Base-by-base conservation (phyloP, 2,888 invertebrate species). In the Pinctada fucata region DNA sequence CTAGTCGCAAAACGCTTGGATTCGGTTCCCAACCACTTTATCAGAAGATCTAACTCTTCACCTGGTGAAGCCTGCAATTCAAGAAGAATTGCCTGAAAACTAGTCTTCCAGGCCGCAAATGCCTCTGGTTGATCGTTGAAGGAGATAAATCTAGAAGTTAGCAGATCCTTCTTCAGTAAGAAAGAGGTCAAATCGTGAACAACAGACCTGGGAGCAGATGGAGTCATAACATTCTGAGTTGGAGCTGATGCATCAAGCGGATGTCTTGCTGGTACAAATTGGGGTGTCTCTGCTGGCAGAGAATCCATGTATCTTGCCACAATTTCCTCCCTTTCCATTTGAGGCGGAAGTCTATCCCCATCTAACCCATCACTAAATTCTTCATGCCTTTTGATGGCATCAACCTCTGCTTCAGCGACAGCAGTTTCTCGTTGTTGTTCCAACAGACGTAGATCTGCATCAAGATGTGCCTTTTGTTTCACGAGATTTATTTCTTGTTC, bases 31-130 rank as follows among this genome's bases (percentile, higher is more conserved):
- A 80, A 66, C 78, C 75, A 80, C 16, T 78, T 80, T 10, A 73
- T 64, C 8, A 80, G 64, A 50, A 80, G 75, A 52, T 80, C 80
- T 31, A 78, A 13, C 48, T 80, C 80, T n/a, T 80, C 77, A 67
- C 52, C 58, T 50, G 75, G 74, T 47, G 77, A 68, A 10, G 72
- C 74, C 10, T 65, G 5, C 3, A 80, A 48, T 50, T 80, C 81
- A 2, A 50, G 49, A 48, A 76, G 70, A n/a, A 81, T 74, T 58
- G 49, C 66, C 50, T 72, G 31, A 51, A 81, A 81, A 63, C 75
- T 81, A 1, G 74, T 47, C 51, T 79, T 79, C 76, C 79, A 81
- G n/a, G 75, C 66, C 10, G 45, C 63, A 66, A 76, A 81, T 2
- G 45, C 49, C 45, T 79, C 81, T 10, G 76, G 58, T 13, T 64